Percentiles rank a stretch among this genome's conserved stretches.
phyloP scores from a whole-genome alignment of 2,888 invertebrate genomes.

The Pocota personata region DNA sequence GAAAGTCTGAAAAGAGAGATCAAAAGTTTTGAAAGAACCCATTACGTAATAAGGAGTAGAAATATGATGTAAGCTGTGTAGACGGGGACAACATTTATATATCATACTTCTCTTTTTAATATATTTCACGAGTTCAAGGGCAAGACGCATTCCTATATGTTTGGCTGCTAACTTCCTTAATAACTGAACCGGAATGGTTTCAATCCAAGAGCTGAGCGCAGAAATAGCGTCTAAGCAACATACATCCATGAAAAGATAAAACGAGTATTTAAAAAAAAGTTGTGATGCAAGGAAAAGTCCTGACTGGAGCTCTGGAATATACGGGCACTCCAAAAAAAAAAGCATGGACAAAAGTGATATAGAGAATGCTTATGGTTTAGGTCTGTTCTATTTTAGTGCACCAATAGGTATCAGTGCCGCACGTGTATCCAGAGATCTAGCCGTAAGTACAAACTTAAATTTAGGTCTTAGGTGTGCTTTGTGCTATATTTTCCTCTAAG shows the following conservation, averaged over 20 bases:
- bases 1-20: conserved; percentile 89
- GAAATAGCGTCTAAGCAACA: not conserved
- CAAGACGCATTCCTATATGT: too few relatives aligned
- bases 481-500: too few relatives aligned
- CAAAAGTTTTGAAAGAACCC: not conserved
- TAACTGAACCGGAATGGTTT: not conserved
- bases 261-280: not conserved
- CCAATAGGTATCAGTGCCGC: not conserved
- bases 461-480: not conserved
- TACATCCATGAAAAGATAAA: not conserved
- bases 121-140: not conserved
- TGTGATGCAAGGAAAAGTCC: not conserved
- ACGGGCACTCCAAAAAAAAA: not conserved
- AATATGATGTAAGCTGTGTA: not conserved
- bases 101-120: conserved; percentile 4
- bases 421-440: not conserved
- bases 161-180: not conserved
- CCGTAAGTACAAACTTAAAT: not conserved
- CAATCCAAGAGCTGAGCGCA: not conserved
- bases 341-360: not conserved
- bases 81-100: not conserved
- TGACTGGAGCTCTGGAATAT: not conserved
- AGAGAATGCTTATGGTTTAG: too few relatives aligned
- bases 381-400: not conserved
- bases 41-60: not conserved